Percentiles rank a stretch among this genome's conserved stretches.
These are phyloP conservation scores for Opisthocomus hoazin DNA, from an alignment of 2,113 vertebrate species.

Conservation along the genomic window DNA sequence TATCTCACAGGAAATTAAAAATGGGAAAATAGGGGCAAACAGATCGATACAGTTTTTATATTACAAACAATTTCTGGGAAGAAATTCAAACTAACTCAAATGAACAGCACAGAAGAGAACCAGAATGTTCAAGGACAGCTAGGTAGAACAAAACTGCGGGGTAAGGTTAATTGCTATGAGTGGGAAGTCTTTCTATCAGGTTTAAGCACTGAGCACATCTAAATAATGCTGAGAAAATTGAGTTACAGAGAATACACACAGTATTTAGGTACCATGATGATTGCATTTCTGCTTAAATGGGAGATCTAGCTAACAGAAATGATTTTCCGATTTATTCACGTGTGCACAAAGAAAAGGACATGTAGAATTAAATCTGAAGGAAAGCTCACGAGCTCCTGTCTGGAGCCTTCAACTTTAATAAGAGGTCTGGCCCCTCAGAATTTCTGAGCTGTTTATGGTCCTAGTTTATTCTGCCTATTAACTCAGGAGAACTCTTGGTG, in stretches of 20 bases:
- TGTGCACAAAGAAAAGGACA: conserved; percentile 60
- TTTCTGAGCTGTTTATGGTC: conserved; percentile 10
- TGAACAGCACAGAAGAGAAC: neutral
- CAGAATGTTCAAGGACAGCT: conserved; percentile 54
- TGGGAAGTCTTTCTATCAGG: conserved; percentile 55
- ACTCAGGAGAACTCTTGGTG: neutral
- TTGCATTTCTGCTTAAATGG: conserved; percentile 63
- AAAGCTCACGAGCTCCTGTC: conserved; percentile 1
- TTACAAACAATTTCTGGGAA: conserved; percentile 49
- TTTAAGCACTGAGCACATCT: conserved; percentile 46
- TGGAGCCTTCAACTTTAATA: conserved; percentile 18
- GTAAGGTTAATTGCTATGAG: conserved; percentile 67
- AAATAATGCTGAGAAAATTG: conserved; percentile 71
- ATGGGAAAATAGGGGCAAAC: conserved; percentile 9
- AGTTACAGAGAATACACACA: conserved; percentile 58
- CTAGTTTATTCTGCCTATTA: neutral
- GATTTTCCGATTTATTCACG: conserved; percentile 64
- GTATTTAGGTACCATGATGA: conserved; percentile 50
- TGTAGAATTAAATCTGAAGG: conserved; percentile 71
- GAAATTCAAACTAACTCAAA: conserved; percentile 51
- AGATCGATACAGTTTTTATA: conserved; percentile 40
- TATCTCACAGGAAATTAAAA: conserved; percentile 24
- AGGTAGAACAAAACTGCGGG: conserved; percentile 41
- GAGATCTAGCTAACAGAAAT: conserved; percentile 59
- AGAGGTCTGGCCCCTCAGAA: neutral